Evolutionary conservation across 2,888 invertebrate species (phyloP).

Genomic region (Metallyticus violacea): DNA sequence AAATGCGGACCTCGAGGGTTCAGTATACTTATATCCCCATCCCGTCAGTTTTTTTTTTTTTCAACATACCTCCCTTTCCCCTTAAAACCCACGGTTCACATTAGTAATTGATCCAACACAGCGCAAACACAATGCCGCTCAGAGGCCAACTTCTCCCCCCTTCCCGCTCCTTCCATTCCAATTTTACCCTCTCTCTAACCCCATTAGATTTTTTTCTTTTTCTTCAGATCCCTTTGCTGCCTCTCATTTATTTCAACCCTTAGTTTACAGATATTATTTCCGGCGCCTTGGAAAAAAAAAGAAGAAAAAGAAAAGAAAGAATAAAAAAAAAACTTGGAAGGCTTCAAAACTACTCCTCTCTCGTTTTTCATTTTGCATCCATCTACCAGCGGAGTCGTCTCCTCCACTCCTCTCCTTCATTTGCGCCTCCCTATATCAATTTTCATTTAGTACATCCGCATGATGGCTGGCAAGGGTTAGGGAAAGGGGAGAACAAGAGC

Average conservation of each 20-base stretch:
- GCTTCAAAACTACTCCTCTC: constrained; percentile 21
- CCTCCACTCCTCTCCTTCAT: constrained; percentile 24
- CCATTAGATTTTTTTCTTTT: constrained; percentile 5
- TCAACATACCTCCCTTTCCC: too few relatives aligned
- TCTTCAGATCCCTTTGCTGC: neutral
- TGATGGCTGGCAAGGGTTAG: constrained; percentile 14
- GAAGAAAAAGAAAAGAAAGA: neutral
- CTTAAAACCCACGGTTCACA: neutral
- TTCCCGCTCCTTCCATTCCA: neutral
- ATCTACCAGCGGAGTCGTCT: neutral
- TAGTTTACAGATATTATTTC: constrained; percentile 29
- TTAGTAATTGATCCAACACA: constrained; percentile 18
- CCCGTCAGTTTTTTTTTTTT: too few relatives aligned
- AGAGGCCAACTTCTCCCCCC: neutral
- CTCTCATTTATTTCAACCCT: constrained; percentile 26
- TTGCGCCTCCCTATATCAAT: constrained; percentile 32
- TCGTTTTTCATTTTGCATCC: constrained; percentile 23
- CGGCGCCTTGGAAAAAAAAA: constrained; percentile 24
- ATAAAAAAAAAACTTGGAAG: neutral
- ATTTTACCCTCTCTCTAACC: neutral
- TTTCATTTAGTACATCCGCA: constrained; percentile 30
- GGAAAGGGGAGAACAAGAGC: neutral
- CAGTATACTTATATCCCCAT: neutral
- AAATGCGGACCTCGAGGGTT: neutral
- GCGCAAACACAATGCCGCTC: constrained; percentile 3